Conservation (phyloP, 1,140 invertebrate genomes). For the Monomorium pharaonis region DNA sequence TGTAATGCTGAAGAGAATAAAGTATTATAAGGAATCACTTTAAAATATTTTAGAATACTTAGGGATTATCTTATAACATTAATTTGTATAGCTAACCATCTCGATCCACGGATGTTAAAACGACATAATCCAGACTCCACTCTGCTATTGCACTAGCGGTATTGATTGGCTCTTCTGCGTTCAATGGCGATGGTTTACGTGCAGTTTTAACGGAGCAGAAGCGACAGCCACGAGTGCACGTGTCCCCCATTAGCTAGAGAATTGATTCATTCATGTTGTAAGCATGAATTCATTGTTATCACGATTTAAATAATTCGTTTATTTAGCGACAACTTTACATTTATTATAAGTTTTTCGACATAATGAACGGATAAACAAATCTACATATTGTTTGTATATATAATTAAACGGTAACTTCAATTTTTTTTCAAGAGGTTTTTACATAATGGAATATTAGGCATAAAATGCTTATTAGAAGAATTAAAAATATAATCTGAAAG, state of each 20-base stretch:
- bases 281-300: no score
- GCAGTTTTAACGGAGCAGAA: conserved; percentile 99
- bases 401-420: not conserved
- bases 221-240: conserved; percentile 96
- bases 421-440: not conserved
- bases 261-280: not conserved
- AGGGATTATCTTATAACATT: not conserved
- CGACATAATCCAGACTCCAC: conserved; percentile 99
- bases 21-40: no score
- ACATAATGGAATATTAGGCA: not conserved
- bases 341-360: not conserved
- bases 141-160: conserved; percentile 96
- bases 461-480: not conserved
- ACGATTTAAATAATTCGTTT: not conserved
- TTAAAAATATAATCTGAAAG: not conserved
- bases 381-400: not conserved
- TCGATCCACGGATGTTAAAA: conserved; percentile 98
- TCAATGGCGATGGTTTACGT: conserved; percentile 94
- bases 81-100: conserved; percentile 88
- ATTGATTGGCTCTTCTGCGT: conserved; percentile 96
- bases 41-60: no score
- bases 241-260: conserved; percentile 94
- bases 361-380: not conserved
- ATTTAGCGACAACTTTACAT: not conserved
- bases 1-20: no score